Evolutionary conservation across 2,113 vertebrate genomes (phyloP).

Genomic region (Hippoglossus stenolepis): DNA sequence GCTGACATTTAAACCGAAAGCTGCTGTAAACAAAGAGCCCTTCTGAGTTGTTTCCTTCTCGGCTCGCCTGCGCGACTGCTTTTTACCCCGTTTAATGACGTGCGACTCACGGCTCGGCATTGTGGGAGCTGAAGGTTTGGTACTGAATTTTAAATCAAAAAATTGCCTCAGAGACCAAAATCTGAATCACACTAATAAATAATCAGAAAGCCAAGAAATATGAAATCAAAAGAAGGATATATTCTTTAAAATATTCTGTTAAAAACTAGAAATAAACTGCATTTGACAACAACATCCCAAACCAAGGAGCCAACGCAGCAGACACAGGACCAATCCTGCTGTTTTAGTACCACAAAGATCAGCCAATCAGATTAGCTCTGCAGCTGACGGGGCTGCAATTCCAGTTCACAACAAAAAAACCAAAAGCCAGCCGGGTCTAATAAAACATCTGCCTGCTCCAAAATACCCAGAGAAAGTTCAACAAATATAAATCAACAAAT

Average conservation of each 20-base stretch:
- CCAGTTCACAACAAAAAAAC: slow-evolving; percentile 54
- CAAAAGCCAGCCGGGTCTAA: slow-evolving; percentile 19
- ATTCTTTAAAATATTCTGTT: not conserved
- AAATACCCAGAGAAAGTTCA: slow-evolving; percentile 24
- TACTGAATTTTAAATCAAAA: not conserved
- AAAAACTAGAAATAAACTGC: slow-evolving; percentile 9
- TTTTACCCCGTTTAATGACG: slow-evolving; percentile 52
- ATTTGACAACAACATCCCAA: slow-evolving; percentile 54
- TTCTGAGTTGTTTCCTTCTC: slow-evolving; percentile 53
- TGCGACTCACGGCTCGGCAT: slow-evolving; percentile 71
- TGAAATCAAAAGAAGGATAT: not conserved
- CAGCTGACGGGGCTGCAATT: slow-evolving; percentile 37
- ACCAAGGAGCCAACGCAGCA: slow-evolving; percentile 7
- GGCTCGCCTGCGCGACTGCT: slow-evolving; percentile 31
- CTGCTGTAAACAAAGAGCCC: slow-evolving; percentile 56
- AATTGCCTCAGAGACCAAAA: not conserved
- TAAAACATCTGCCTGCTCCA: not conserved
- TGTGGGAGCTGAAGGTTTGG: slow-evolving; percentile 11
- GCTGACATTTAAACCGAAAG: slow-evolving; percentile 51
- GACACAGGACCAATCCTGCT: slow-evolving; percentile 38
- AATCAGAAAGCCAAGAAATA: not conserved
- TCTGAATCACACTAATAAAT: slow-evolving; percentile 6
- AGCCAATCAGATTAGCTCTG: slow-evolving; percentile 57
- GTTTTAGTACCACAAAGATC: slow-evolving; percentile 44
- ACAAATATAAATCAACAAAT: not conserved